These are phyloP conservation scores for Penaeus chinensis DNA, from an alignment of 1,140 invertebrate genomes.

Conservation along the genomic window DNA sequence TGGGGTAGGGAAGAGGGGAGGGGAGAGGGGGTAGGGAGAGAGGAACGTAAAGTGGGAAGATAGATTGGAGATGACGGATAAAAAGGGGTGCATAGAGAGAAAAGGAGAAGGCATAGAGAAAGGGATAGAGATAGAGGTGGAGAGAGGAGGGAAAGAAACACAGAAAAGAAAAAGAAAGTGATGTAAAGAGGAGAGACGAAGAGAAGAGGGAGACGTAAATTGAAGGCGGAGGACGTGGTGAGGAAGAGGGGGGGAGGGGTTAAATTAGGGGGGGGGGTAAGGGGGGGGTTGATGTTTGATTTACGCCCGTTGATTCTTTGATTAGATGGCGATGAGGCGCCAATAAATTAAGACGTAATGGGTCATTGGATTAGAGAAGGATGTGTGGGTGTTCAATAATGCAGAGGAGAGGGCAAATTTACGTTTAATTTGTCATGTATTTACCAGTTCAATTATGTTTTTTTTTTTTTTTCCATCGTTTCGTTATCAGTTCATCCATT, in stretches of 20 bases:
- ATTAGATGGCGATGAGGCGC: no score
- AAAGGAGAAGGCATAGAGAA: not conserved
- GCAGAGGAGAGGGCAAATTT: no score
- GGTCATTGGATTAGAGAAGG: no score
- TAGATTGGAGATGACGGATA: not conserved
- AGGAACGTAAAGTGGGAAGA: not conserved
- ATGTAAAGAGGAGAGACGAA: not conserved
- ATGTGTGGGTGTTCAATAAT: no score
- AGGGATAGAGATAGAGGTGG: not conserved
- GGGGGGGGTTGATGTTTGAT: no score
- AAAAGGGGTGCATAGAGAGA: not conserved
- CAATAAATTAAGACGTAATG: no score
- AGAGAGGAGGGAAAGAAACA: not conserved
- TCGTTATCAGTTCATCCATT: not conserved
- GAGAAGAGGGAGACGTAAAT: not conserved
- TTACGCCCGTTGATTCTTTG: no score
- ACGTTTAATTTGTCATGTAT: no score
- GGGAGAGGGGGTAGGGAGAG: constrained; percentile 2
- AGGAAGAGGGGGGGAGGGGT: no score
- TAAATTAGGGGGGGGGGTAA: not conserved
- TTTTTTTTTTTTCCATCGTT: no score
- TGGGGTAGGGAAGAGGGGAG: not conserved
- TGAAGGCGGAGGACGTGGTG: not conserved
- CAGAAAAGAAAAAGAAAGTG: not conserved
- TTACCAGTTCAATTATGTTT: no score